Evolutionary conservation across 2,888 invertebrate species (phyloP), one percentile per base, ranked within the genome.

Genomic region (Drosophila melanocephala): DNA sequence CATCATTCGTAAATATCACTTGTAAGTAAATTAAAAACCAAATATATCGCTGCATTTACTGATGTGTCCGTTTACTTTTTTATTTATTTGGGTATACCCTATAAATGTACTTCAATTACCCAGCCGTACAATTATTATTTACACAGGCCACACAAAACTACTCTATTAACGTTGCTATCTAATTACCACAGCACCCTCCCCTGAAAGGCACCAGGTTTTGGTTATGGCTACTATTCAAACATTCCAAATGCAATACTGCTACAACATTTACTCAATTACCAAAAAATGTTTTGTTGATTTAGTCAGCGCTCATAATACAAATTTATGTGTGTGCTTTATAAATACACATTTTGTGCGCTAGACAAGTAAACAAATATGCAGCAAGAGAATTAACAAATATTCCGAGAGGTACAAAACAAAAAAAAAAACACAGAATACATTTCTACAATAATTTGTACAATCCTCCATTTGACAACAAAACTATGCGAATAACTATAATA

Each of bases 301-400:
- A 76, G 81, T 86, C 84, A 81, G 87, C 87, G 73, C 64, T 75
- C 77, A 81, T 81, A 81, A 81, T 79, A 86, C 77, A 83, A 86
- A 83, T 81, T 76, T 80, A 85, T 61, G 56, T 73, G 73, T 79
- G 67, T 85, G 78, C 76, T 78, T 77, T 75, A 87, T 72, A 83
- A 83, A 87, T 79, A 86, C 84, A 81, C 79, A 86, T 79, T 86
- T 77, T 83, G 78, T 82, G 57, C 77, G 84, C 80, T 73, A 77
- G 51, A 82, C 75, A 79, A 77, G 79, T 79, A 47, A 47, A 73
- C 76, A 79, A 86, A 81, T 80, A 77, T 73, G 66, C 75, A 70
- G 77, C 57, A 64, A 72, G 39, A 64, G 77, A 58, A 68, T 77
- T 74, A 77, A 72, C 71, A 81, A 69, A 70, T 60, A 50, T 66